Conservation (phyloP, 2,888 invertebrate genomes). For the Tenthredo scrophulariae region DNA sequence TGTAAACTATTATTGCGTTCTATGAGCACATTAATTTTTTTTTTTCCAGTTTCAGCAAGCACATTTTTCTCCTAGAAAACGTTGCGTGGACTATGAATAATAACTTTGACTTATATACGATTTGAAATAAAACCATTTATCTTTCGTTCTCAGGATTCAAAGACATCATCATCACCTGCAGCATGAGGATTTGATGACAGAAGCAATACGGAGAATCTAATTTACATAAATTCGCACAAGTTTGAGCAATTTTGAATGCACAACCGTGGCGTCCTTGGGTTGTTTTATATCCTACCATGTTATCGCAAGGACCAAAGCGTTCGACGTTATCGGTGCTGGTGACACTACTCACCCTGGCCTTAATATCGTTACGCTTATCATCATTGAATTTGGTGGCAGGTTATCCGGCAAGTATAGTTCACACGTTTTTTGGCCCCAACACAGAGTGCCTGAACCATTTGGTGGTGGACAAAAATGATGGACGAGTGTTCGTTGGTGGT, state of each 20-base stretch:
- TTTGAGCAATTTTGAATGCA: background rate
- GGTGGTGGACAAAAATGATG: conserved; percentile 94
- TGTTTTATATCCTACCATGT: background rate
- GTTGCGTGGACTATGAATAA: too few relatives aligned
- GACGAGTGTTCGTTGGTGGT: conserved; percentile 93
- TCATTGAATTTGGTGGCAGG: background rate
- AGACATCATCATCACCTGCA: background rate
- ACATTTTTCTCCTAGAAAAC: too few relatives aligned
- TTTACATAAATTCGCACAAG: background rate
- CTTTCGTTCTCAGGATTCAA: background rate
- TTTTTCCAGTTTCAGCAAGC: too few relatives aligned
- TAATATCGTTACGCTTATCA: background rate
- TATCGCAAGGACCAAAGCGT: background rate
- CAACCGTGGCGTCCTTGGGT: background rate
- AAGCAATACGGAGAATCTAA: background rate
- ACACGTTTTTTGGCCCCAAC: conserved; percentile 84
- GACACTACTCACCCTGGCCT: background rate
- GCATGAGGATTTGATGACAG: background rate
- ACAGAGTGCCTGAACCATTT: conserved; percentile 91
- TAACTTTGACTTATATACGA: background rate
- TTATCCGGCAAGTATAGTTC: conserved; percentile 82
- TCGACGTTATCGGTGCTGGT: background rate
- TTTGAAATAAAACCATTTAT: background rate
- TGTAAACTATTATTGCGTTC: too few relatives aligned
- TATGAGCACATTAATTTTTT: too few relatives aligned